phyloP scores from a whole-genome alignment of 2,113 vertebrate species.

The Sisor rabdophorus region DNA sequence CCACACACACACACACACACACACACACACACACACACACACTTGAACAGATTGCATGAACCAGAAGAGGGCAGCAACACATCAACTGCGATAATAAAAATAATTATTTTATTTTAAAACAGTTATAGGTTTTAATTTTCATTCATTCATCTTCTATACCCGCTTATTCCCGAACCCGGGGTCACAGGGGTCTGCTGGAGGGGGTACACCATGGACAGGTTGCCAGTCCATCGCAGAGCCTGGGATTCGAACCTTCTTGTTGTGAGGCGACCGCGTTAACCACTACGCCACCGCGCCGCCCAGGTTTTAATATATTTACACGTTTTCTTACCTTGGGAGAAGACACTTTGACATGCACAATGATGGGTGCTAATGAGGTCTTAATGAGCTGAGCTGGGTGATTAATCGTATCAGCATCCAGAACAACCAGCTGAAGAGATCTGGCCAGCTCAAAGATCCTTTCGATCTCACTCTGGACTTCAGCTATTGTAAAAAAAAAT shows the following conservation, averaged over 20 bases:
- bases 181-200: too few species aligned
- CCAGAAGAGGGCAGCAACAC: constrained; percentile 46
- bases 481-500: constrained; percentile 69
- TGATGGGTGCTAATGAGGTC: constrained; percentile 96
- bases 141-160: too few species aligned
- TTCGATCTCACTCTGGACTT: constrained; percentile 98
- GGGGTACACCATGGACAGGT: too few species aligned
- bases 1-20: background rate
- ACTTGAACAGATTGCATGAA: background rate
- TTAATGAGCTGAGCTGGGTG: constrained; percentile 96
- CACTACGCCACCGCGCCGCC: too few species aligned
- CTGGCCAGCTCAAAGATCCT: constrained; percentile 95
- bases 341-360: constrained; percentile 97
- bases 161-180: too few species aligned
- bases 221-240: too few species aligned
- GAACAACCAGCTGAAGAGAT: constrained; percentile 91
- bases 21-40: background rate
- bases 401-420: constrained; percentile 97
- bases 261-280: too few species aligned
- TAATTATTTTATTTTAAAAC: background rate
- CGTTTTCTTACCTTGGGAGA: constrained; percentile 86
- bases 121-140: background rate
- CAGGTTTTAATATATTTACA: background rate
- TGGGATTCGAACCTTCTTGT: too few species aligned
- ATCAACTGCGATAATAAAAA: background rate